Conservation (phyloP, 2,888 invertebrate genomes). For the Tachina fera region DNA sequence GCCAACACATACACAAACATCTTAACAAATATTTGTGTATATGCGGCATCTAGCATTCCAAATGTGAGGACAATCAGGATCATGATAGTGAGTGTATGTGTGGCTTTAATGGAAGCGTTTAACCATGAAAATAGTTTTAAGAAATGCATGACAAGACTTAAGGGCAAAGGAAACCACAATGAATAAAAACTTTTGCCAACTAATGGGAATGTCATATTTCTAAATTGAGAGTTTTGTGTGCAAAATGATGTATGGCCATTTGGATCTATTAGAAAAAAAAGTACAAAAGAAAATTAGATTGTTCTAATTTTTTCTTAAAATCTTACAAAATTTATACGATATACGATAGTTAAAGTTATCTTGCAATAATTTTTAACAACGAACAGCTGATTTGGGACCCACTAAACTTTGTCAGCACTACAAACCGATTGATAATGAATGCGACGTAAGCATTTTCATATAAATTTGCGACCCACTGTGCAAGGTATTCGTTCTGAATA, state of each 20-base stretch:
- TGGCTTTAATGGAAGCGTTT: conserved; percentile 55
- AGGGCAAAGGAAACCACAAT: conserved; percentile 5
- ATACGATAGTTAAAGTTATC: no score
- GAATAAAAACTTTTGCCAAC: conserved; percentile 35
- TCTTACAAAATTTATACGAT: no score
- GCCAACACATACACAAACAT: conserved; percentile 4
- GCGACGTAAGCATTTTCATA: no score
- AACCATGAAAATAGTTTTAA: conserved; percentile 58
- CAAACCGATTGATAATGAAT: no score
- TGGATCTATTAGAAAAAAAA: not conserved
- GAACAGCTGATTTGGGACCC: no score
- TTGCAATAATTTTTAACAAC: no score
- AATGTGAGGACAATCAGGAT: conserved; percentile 22
- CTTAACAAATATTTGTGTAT: not conserved
- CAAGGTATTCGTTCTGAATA: no score
- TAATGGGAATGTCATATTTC: conserved; percentile 43
- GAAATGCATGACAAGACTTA: conserved; percentile 52
- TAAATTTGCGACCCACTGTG: no score
- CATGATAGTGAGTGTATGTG: conserved; percentile 21
- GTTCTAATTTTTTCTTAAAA: no score
- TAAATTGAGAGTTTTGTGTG: conserved; percentile 9
- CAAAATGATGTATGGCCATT: not conserved
- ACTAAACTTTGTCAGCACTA: no score
- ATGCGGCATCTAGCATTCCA: conserved; percentile 2
- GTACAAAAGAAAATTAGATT: not conserved